Evolutionary conservation across 1,140 invertebrate species (phyloP).

Genomic region (Drosophila fuyamai): DNA sequence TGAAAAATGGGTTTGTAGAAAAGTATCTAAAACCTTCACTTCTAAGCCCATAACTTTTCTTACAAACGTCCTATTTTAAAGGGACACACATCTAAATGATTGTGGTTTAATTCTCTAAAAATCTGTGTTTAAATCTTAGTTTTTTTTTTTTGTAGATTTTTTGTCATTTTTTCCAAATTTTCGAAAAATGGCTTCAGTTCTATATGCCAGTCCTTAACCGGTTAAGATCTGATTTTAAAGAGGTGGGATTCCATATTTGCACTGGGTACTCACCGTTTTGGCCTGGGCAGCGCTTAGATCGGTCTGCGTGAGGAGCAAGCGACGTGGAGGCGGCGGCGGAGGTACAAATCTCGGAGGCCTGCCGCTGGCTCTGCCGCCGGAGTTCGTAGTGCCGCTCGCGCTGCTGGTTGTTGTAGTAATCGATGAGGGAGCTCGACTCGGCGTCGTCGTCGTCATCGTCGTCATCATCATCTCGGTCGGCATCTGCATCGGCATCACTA

Average conservation of each 20-base stretch:
- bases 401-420: constrained; percentile 83
- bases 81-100: background rate
- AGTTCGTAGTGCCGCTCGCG: constrained; percentile 79
- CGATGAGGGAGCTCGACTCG: constrained; percentile 76
- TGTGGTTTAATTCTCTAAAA: background rate
- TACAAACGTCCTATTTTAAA: background rate
- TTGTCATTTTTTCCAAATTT: too few relatives aligned
- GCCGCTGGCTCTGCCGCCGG: constrained; percentile 68
- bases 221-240: too few relatives aligned
- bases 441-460: constrained; percentile 21
- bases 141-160: too few relatives aligned
- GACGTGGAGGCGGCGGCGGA: constrained; percentile 81
- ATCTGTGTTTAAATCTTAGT: background rate
- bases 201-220: too few relatives aligned
- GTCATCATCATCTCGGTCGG: constrained; percentile 35
- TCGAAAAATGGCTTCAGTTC: too few relatives aligned
- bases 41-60: too few relatives aligned
- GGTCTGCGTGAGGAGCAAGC: constrained; percentile 78
- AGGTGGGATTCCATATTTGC: too few relatives aligned
- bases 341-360: constrained; percentile 77
- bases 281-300: constrained; percentile 60
- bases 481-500: constrained; percentile 22
- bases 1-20: background rate
- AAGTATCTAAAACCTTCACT: background rate
- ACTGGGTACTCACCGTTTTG: constrained; percentile 53